Evolutionary conservation across 2,113 vertebrate species (phyloP).

Genomic region (Pomatorhinus ruficollis): DNA sequence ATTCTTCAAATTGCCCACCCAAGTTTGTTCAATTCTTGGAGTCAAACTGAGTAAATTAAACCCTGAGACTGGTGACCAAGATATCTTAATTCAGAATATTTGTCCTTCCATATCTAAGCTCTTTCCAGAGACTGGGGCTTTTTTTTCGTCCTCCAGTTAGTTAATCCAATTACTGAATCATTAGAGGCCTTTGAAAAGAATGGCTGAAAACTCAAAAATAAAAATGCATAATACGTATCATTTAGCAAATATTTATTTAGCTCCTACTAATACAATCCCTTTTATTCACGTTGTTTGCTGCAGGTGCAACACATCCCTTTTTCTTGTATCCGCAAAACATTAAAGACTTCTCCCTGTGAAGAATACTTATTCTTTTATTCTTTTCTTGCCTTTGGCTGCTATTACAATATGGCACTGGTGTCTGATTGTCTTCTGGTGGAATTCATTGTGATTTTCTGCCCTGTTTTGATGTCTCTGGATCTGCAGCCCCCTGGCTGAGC

Average conservation of each 20-base stretch:
- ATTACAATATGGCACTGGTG: neutral
- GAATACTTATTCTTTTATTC: neutral
- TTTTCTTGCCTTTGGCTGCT: slow-evolving; percentile 17
- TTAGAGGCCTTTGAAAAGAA: neutral
- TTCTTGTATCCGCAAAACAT: neutral
- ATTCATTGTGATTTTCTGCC: neutral
- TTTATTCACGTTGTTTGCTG: neutral
- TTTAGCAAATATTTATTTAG: slow-evolving; percentile 32
- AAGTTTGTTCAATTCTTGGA: neutral
- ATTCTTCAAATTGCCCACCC: neutral
- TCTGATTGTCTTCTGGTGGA: neutral
- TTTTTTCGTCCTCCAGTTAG: rapidly evolving
- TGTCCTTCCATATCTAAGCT: neutral
- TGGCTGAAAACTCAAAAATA: neutral
- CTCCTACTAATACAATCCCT: neutral
- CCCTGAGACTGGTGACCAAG: neutral
- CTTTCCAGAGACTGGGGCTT: neutral
- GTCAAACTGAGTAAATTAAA: neutral
- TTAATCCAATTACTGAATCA: neutral
- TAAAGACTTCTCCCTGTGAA: neutral
- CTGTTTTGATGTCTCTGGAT: neutral
- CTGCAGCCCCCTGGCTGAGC: neutral
- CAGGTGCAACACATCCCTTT: neutral
- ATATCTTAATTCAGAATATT: neutral
- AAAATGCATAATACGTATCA: neutral